phyloP scores from a whole-genome alignment of 2,888 invertebrate species.

The Apamea epomidion region DNA sequence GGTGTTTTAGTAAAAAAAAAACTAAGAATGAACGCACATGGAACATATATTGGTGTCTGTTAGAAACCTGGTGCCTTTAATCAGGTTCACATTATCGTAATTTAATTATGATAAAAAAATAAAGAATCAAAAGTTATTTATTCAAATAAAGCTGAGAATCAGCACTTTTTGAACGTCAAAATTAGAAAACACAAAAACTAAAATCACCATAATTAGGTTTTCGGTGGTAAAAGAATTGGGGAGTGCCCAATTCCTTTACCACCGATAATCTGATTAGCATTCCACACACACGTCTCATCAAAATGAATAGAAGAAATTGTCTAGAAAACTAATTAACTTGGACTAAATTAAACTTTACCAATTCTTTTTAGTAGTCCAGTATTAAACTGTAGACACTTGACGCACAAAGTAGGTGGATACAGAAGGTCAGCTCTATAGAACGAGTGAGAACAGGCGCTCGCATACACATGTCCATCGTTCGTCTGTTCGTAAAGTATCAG shows the following conservation, averaged over 20 bases:
- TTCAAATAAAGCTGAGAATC: background rate
- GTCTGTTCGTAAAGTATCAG: no score
- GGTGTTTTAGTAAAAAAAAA: no score
- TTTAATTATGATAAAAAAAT: no score
- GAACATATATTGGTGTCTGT: no score
- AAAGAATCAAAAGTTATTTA: background rate
- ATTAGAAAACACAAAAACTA: background rate
- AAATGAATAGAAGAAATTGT: slow-evolving; percentile 40
- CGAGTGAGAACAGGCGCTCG: background rate
- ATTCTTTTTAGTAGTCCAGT: slow-evolving; percentile 45
- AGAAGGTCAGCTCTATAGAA: slow-evolving; percentile 7
- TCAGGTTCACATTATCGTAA: no score
- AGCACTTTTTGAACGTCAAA: background rate
- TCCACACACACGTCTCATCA: slow-evolving; percentile 15
- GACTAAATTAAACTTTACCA: slow-evolving; percentile 47
- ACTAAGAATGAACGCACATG: no score
- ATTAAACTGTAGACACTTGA: slow-evolving; percentile 37
- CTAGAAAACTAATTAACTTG: slow-evolving; percentile 47
- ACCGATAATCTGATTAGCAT: slow-evolving; percentile 22
- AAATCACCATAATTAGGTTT: background rate
- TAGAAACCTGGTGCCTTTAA: no score
- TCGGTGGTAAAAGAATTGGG: background rate
- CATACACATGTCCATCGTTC: no score
- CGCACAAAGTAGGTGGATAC: background rate
- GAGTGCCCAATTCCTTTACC: background rate